phyloP scores from a whole-genome alignment of 1,140 invertebrate genomes.

The Carcinoscorpius rotundicauda region DNA sequence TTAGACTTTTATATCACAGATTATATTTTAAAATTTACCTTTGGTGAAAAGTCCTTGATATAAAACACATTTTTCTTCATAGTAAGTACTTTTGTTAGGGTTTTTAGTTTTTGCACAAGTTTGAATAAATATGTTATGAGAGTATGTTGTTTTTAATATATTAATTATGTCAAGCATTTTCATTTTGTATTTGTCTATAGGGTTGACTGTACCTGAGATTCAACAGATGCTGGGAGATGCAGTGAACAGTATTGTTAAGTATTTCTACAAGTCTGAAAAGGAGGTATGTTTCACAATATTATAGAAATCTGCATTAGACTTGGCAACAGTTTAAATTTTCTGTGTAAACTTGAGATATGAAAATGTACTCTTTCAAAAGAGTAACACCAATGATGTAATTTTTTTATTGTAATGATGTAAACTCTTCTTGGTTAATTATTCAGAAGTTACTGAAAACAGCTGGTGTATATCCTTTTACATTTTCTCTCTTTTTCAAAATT shows the following conservation, averaged over 20 bases:
- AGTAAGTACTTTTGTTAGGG: no score
- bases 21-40: no score
- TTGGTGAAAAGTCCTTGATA: no score
- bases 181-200: conserved; percentile 18
- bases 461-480: no score
- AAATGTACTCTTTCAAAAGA: background rate
- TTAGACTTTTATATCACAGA: no score
- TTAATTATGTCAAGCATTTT: conserved; percentile 5
- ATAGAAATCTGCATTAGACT: conserved; percentile 4
- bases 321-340: background rate
- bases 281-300: conserved; percentile 29
- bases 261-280: conserved; percentile 72
- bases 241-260: conserved; percentile 94
- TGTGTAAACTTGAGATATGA: conserved; percentile 2
- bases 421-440: no score
- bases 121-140: conserved; percentile 1
- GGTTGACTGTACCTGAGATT: conserved; percentile 33
- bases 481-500: no score
- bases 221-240: conserved; percentile 56
- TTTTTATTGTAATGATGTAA: conserved; percentile 10
- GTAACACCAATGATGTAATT: background rate
- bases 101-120: background rate
- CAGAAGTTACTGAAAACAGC: no score
- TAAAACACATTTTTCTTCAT: no score
- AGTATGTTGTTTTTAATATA: conserved; percentile 6